These are phyloP conservation scores for Lagorchestes hirsutus DNA, from an alignment of 2,797 vertebrate species.

Conservation along the genomic window DNA sequence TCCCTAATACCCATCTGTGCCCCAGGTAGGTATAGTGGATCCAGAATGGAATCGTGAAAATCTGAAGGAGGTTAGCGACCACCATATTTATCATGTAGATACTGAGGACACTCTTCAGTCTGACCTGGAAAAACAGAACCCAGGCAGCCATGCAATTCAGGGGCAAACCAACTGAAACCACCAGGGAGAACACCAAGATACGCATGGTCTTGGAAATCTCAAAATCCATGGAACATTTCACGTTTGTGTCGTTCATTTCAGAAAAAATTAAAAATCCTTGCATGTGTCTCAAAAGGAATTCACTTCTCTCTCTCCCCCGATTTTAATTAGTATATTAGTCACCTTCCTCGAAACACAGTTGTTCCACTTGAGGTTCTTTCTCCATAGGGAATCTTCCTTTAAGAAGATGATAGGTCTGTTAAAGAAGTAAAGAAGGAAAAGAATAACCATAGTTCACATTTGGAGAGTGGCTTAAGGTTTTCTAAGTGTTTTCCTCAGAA, in stretches of 20 bases:
- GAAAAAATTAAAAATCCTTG: not conserved
- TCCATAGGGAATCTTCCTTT: not conserved
- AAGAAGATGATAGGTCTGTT: not conserved
- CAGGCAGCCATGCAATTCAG: conserved; percentile 4
- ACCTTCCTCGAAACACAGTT: not conserved
- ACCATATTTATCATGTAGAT: conserved; percentile 41
- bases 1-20: not conserved
- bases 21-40: conserved; percentile 11
- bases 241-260: not conserved
- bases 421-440: not conserved
- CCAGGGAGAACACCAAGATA: not conserved
- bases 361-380: not conserved
- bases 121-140: not conserved
- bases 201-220: conserved; percentile 34
- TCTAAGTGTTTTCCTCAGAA: not conserved
- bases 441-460: not conserved
- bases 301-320: not conserved
- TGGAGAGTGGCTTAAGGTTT: not conserved
- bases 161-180: not conserved
- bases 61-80: conserved; percentile 28
- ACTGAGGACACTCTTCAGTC: conserved; percentile 1
- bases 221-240: not conserved
- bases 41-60: conserved; percentile 41
- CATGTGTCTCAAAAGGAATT: not conserved
- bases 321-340: not conserved